These are phyloP conservation scores for Petrosia ficiformis DNA, from an alignment of 37 sponge, comb jelly and placozoan species.

Conservation along the genomic window DNA sequence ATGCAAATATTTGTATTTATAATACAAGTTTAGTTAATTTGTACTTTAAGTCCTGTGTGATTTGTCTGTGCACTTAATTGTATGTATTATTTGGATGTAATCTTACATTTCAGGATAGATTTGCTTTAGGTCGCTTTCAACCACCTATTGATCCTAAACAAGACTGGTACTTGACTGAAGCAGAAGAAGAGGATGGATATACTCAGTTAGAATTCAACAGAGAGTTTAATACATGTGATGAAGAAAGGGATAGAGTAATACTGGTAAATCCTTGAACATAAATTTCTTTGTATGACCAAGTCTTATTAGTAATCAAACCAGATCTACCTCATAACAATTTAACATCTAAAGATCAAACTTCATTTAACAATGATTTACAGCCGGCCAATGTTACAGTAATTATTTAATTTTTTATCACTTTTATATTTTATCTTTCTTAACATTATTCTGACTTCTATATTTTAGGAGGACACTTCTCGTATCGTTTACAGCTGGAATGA, in stretches of 20 bases:
- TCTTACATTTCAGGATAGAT: conserved; percentile 38
- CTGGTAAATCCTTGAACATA: neutral
- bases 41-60: no score
- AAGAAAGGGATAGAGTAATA: conserved; percentile 7
- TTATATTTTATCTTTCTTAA: neutral
- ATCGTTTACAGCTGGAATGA: conserved; percentile 32
- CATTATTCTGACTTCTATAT: neutral
- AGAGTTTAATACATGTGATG: conserved; percentile 47
- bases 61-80: neutral
- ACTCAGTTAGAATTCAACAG: conserved; percentile 61
- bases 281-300: no score
- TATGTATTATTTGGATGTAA: neutral
- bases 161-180: conserved; percentile 36
- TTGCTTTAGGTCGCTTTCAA: conserved; percentile 8
- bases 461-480: conserved; percentile 26
- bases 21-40: neutral
- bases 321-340: no score
- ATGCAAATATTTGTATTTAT: neutral
- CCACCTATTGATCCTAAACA: conserved; percentile 45
- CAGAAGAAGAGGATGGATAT: conserved; percentile 59
- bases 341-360: no score
- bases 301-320: no score
- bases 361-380: no score
- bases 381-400: no score
- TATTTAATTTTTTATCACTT: no score